Percentiles rank a stretch among this genome's conserved stretches.
These are phyloP conservation scores for Tetramorium parvispinum DNA, from an alignment of 1,140 invertebrate species.

Conservation along the genomic window DNA sequence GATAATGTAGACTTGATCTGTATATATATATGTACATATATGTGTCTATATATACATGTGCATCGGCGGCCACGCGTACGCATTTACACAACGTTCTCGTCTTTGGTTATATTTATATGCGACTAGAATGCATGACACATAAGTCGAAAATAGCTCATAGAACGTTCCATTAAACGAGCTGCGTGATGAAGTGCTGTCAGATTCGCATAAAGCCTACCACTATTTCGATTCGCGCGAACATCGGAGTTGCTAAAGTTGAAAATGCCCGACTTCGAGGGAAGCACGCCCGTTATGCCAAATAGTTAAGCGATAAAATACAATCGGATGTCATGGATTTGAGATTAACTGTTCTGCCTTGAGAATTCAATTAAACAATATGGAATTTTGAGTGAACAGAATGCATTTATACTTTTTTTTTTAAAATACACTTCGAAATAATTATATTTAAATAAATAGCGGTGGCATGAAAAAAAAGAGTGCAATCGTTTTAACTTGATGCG, in stretches of 20 bases:
- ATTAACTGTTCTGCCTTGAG: background rate
- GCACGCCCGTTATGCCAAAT: background rate
- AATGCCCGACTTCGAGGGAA: background rate
- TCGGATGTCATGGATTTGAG: background rate
- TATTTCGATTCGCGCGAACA: slow-evolving; percentile 70
- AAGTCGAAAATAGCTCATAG: slow-evolving; percentile 76
- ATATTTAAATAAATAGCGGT: background rate
- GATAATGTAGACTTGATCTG: slow-evolving; percentile 24
- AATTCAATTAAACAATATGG: background rate
- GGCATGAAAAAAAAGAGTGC: background rate
- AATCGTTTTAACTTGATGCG: background rate
- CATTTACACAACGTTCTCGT: slow-evolving; percentile 15
- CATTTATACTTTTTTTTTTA: background rate
- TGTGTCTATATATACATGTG: background rate
- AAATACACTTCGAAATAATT: background rate
- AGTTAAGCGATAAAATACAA: slow-evolving; percentile 25
- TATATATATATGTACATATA: background rate
- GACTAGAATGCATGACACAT: slow-evolving; percentile 78
- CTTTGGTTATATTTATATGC: slow-evolving; percentile 73
- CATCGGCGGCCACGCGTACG: background rate
- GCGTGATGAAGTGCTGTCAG: slow-evolving; percentile 74
- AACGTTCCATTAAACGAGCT: slow-evolving; percentile 77
- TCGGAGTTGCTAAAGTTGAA: slow-evolving; percentile 21
- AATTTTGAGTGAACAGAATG: background rate
- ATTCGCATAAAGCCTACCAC: slow-evolving; percentile 69